These are phyloP conservation scores for Lapara coniferarum DNA, from an alignment of 2,888 invertebrate species.

Conservation along the genomic window DNA sequence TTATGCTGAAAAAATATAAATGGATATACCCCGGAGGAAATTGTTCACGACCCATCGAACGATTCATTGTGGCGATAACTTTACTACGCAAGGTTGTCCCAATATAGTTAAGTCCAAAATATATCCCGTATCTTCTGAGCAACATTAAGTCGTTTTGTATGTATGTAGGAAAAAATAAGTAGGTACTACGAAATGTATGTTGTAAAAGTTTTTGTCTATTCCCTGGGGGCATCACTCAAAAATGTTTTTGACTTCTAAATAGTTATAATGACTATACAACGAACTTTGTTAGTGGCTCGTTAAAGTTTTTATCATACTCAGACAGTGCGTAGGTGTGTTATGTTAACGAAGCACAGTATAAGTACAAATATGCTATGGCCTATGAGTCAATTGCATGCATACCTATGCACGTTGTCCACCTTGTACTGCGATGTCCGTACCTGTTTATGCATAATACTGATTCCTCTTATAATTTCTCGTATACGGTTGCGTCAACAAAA, in stretches of 20 bases:
- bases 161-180: too few relatives aligned
- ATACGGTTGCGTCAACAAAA: background rate
- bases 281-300: background rate
- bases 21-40: too few relatives aligned
- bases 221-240: too few relatives aligned
- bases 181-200: too few relatives aligned
- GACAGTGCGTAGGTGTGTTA: conserved; percentile 21
- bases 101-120: too few relatives aligned
- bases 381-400: conserved; percentile 4
- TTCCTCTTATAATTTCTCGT: background rate
- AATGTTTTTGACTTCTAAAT: background rate
- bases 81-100: too few relatives aligned
- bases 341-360: conserved; percentile 2
- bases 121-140: too few relatives aligned
- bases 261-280: background rate
- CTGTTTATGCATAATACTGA: conserved; percentile 11
- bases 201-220: too few relatives aligned
- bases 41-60: too few relatives aligned
- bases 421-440: conserved; percentile 15
- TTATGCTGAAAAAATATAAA: too few relatives aligned
- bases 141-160: too few relatives aligned
- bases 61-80: too few relatives aligned
- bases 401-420: conserved; percentile 10
- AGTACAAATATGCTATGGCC: background rate
- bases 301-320: conserved; percentile 1